Evolutionary conservation across 53 echinoderm and acorn worm species (phyloP), one percentile per base, ranked within the genome.

Genomic region (Zoroaster sp.): DNA sequence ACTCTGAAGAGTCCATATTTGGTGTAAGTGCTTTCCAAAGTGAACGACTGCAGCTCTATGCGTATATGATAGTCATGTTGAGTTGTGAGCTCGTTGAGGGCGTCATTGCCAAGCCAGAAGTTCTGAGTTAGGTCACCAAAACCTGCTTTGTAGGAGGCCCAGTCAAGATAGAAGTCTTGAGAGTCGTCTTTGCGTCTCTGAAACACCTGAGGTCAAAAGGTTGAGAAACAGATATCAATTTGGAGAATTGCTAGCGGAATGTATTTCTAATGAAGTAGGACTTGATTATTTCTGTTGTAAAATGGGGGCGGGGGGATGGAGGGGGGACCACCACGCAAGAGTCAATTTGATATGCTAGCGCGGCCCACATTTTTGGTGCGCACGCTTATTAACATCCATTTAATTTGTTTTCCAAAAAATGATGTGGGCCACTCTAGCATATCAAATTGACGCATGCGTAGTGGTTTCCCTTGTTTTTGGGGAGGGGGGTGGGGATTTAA

Each of bases 71-170:
- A 96, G 40, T 90, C 92, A 66, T 87, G 87, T 41, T 75, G 77
- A 15, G 77, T 52, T 4, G 94, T 96, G 31, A 96, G 66, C 43
- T 78, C 88, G 54, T 94, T 86, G 35, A 96, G 78, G 18, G 90
- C 90, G 15, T 94, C 91, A 12, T 94, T 80, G 0, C 96, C 96
- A 13, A 96, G 88, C 96, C 96, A 96, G 81, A 90, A 96, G 44
- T 94, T 94, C 5, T 68, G 54, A n/a, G 20, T 43, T 39, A 92
- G 11, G 31, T 88, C 88, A 59, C 94, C 96, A 65, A 96, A 96
- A 3, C 96, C 96, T 32, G 82, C 53, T 37, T 90, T 78, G 67
- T 96, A 96, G 18, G 59, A 76, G 34, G 80, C 88, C 93, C 93
- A 96, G 25, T 87, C 87, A 23, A 92, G 89, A 38, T 89, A 75